Conservation (phyloP, 1,140 invertebrate species). For the Halictus rubicundus region DNA sequence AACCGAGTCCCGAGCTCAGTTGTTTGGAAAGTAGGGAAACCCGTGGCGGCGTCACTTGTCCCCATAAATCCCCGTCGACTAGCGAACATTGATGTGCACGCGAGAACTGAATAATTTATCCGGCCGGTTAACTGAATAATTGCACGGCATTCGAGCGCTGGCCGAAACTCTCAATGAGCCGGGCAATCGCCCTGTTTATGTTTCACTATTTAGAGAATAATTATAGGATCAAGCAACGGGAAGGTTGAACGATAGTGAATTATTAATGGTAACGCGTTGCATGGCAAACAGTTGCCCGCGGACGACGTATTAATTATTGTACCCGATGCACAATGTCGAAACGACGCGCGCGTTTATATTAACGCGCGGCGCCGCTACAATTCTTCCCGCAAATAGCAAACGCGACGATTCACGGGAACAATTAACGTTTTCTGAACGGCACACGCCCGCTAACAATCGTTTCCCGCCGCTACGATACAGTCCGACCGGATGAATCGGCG, state of each 20-base stretch:
- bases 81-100: slow-evolving; percentile 34
- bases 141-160: slow-evolving; percentile 39
- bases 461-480: background rate
- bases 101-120: slow-evolving; percentile 57
- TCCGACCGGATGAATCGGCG: background rate
- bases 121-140: slow-evolving; percentile 58
- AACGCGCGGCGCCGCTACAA: background rate
- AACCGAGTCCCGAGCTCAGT: background rate
- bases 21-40: background rate
- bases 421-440: slow-evolving; percentile 15
- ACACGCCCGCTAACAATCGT: background rate
- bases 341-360: slow-evolving; percentile 5
- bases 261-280: slow-evolving; percentile 48
- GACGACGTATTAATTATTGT: slow-evolving; percentile 51
- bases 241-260: slow-evolving; percentile 41
- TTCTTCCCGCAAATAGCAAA: slow-evolving; percentile 5
- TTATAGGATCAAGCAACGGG: slow-evolving; percentile 48
- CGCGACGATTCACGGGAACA: background rate
- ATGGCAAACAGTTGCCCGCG: slow-evolving; percentile 24
- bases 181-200: slow-evolving; percentile 58
- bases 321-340: slow-evolving; percentile 15
- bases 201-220: slow-evolving; percentile 58
- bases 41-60: background rate
- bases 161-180: slow-evolving; percentile 44
- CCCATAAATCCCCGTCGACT: slow-evolving; percentile 12